Evolutionary conservation across 2,113 vertebrate genomes (phyloP).

Genomic region (Rhinogobius similis): DNA sequence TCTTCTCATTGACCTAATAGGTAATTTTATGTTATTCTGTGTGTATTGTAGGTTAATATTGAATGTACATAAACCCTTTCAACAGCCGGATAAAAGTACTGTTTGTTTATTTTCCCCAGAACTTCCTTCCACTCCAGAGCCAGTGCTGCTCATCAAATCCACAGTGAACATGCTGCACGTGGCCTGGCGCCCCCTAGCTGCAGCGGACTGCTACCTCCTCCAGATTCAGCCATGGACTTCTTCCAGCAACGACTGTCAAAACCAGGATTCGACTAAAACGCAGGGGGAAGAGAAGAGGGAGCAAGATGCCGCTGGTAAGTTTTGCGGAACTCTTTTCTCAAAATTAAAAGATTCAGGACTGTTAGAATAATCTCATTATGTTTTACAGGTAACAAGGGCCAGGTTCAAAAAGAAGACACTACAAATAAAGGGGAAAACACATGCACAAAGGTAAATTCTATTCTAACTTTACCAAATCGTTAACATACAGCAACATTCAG

Average conservation of each 20-base stretch:
- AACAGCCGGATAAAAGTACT: background rate
- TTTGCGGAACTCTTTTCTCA: background rate
- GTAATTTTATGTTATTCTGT: no score
- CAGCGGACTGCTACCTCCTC: slow-evolving; percentile 90
- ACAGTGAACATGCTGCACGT: slow-evolving; percentile 93
- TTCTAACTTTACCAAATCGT: no score
- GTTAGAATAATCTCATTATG: background rate
- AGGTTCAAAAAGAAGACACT: slow-evolving; percentile 11
- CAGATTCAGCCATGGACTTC: slow-evolving; percentile 83
- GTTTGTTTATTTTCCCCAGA: slow-evolving; percentile 72
- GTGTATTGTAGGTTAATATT: background rate
- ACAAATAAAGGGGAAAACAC: slow-evolving; percentile 18
- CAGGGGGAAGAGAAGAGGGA: slow-evolving; percentile 16
- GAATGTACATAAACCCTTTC: background rate
- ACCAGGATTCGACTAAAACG: background rate
- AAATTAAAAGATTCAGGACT: background rate
- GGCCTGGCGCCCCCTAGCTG: slow-evolving; percentile 93
- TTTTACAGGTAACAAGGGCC: slow-evolving; percentile 33
- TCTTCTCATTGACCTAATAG: no score
- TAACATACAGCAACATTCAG: no score
- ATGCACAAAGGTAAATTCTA: slow-evolving; percentile 37
- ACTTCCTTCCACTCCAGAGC: slow-evolving; percentile 84
- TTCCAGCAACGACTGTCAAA: background rate
- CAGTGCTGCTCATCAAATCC: slow-evolving; percentile 90
- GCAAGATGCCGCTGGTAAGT: slow-evolving; percentile 26